A percentile compares a stretch with the other conserved stretches of the same genome.
Conservation (phyloP, 2,888 invertebrate species). For the Encarsia formosa region DNA sequence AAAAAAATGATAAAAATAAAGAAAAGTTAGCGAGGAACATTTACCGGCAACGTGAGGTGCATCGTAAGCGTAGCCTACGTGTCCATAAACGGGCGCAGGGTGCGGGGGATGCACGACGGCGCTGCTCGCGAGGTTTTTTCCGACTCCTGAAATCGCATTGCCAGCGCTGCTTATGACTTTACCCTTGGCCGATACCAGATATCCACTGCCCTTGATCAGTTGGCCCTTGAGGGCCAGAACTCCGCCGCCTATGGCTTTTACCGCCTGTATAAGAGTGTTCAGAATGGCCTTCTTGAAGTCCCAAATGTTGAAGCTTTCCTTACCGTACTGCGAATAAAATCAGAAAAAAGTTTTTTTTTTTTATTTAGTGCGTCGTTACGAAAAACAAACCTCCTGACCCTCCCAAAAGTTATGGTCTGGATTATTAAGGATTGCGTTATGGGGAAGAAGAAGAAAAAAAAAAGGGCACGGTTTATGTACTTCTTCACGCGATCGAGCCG, state of each 20-base stretch:
- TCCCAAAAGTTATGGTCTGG: too few relatives aligned
- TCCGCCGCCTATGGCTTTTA: constrained; percentile 83
- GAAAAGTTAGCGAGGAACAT: too few relatives aligned
- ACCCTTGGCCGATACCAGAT: constrained; percentile 61
- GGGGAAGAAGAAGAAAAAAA: too few relatives aligned
- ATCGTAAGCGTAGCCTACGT: constrained; percentile 34
- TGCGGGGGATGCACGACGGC: constrained; percentile 56
- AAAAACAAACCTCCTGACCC: not conserved
- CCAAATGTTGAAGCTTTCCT: constrained; percentile 58
- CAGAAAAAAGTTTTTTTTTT: too few relatives aligned
- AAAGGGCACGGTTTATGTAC: too few relatives aligned
- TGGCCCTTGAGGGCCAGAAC: constrained; percentile 85
- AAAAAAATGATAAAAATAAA: not conserved
- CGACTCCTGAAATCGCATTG: constrained; percentile 73
- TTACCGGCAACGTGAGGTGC: too few relatives aligned
- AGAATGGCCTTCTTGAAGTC: constrained; percentile 77
- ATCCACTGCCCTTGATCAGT: constrained; percentile 79
- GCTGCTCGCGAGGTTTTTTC: constrained; percentile 73
- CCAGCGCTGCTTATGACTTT: constrained; percentile 71
- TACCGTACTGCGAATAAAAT: constrained; percentile 27
- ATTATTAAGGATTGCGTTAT: too few relatives aligned
- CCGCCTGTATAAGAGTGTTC: constrained; percentile 79
- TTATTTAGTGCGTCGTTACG: too few relatives aligned
- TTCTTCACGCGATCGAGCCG: too few relatives aligned
- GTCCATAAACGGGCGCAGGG: constrained; percentile 28